A percentile compares a stretch with the other conserved stretches of the same genome.
Conservation (phyloP, 2,888 invertebrate genomes). For the Seladonia tumulorum region DNA sequence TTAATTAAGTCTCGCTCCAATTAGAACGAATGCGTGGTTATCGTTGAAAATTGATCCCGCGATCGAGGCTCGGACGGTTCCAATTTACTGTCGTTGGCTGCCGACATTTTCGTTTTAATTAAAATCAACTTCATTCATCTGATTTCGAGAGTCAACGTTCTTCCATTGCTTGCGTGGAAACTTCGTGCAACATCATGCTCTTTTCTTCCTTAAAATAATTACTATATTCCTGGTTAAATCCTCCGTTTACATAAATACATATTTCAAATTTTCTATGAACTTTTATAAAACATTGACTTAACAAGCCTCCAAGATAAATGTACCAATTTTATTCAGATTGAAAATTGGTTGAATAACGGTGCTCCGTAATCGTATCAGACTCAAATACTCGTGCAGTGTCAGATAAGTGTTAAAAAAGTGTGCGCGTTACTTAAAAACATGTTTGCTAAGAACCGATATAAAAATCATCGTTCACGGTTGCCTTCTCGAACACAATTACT, state of each 20-base stretch:
- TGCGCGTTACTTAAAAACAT: neutral
- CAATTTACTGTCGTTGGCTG: slow-evolving; percentile 32
- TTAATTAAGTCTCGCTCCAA: neutral
- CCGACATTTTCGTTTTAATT: slow-evolving; percentile 29
- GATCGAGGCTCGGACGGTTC: slow-evolving; percentile 49
- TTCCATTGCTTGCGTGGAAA: neutral
- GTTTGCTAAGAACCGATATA: neutral
- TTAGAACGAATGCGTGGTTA: slow-evolving; percentile 30
- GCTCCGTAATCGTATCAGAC: neutral
- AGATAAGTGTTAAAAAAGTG: neutral
- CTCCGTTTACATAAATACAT: neutral
- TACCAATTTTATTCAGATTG: neutral
- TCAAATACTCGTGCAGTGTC: neutral
- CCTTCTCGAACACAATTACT: neutral
- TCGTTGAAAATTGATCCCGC: slow-evolving; percentile 58
- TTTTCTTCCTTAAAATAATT: neutral
- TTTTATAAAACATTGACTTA: neutral
- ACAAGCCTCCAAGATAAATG: neutral
- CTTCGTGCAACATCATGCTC: neutral
- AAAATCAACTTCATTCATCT: neutral
- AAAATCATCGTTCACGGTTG: neutral
- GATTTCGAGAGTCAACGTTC: neutral
- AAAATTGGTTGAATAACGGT: neutral
- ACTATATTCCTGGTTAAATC: neutral
- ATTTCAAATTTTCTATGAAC: neutral